Conservation (phyloP, 2,888 invertebrate genomes). For the Hermodice carunculata region DNA sequence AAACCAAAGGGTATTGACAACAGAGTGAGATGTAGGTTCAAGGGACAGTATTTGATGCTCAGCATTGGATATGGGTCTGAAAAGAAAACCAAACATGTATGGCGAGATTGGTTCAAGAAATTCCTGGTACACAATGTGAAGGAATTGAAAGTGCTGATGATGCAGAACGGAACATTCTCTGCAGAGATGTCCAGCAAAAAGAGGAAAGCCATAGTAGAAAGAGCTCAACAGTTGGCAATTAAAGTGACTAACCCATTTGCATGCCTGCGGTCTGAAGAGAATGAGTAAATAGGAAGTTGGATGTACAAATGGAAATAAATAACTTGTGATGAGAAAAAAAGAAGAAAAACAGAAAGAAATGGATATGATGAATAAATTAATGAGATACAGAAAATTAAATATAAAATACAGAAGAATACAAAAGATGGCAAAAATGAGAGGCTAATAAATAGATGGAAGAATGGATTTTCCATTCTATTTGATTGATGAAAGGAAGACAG, state of each 20-base stretch:
- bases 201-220: conserved; percentile 94
- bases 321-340: no score
- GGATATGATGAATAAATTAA: no score
- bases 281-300: no score
- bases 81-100: conserved; percentile 94
- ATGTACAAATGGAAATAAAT: no score
- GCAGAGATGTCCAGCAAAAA: conserved; percentile 99
- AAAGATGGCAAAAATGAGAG: no score
- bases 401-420: no score
- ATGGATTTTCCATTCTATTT: no score
- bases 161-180: conserved; percentile 98
- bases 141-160: conserved; percentile 97
- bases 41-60: conserved; percentile 99
- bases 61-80: conserved; percentile 99
- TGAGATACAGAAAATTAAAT: no score
- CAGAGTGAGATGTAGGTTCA: conserved; percentile 98
- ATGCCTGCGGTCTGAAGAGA: conserved; percentile 97
- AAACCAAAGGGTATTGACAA: conserved; percentile 99
- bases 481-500: no score
- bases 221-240: conserved; percentile 95
- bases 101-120: conserved; percentile 98
- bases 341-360: no score
- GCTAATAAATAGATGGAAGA: no score
- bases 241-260: conserved; percentile 97
- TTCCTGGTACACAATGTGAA: conserved; percentile 90